Evolutionary conservation across 2,113 vertebrate genomes (phyloP).

Genomic region (Electrona antarctica): DNA sequence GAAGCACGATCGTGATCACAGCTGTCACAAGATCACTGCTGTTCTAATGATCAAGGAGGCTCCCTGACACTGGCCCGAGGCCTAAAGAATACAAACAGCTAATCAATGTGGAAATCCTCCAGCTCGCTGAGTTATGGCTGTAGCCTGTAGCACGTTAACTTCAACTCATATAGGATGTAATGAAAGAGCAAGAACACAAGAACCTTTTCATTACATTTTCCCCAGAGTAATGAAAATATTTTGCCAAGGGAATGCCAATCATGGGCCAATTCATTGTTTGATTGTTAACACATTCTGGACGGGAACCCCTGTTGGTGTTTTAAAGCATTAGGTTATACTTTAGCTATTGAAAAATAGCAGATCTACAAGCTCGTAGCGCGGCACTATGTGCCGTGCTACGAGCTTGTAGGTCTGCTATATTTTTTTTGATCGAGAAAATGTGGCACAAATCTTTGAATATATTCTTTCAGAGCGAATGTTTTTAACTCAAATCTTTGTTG

Average conservation of each 20-base stretch:
- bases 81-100: constrained; percentile 28
- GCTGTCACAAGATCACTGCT: background rate
- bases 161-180: constrained; percentile 12
- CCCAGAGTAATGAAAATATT: background rate
- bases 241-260: background rate
- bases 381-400: too few species aligned
- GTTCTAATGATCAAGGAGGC: background rate
- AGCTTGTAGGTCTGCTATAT: too few species aligned
- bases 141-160: constrained; percentile 23
- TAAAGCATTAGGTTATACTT: too few species aligned
- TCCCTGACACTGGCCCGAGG: background rate
- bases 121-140: constrained; percentile 20
- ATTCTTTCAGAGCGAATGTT: too few species aligned
- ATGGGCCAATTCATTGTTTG: background rate
- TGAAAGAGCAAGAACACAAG: background rate
- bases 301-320: too few species aligned
- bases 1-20: too few species aligned
- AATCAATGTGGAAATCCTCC: constrained; percentile 45
- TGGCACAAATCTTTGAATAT: too few species aligned
- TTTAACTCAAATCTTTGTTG: too few species aligned
- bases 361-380: too few species aligned
- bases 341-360: too few species aligned
- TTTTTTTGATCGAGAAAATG: too few species aligned
- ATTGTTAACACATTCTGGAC: background rate
- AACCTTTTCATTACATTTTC: background rate